Evolutionary conservation across 2,113 vertebrate genomes (phyloP), one percentile per base, ranked within the genome.

Genomic region (Heterotilapia buettikoferi): DNA sequence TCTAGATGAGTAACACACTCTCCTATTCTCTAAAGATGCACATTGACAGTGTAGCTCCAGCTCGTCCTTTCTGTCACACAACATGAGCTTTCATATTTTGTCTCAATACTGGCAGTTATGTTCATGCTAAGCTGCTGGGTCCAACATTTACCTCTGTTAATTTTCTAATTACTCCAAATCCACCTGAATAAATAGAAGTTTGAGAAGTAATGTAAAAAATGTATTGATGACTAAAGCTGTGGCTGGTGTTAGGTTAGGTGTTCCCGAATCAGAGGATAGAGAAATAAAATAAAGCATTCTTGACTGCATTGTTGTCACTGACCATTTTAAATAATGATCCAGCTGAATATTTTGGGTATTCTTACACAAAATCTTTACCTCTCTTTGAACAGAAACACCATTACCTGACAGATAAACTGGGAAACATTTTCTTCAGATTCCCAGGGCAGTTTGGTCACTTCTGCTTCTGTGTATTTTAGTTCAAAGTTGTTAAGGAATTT

Each of bases 21-120:
- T 45, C 61, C 11, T 13, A 12, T 29, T 88, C 92, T 85, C 86
- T 90, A 90, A 95, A 92, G 93, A 92, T 86, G 14, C 56, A 31
- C 40, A 56, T 73, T 87, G 84, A 88, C 86, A 50, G 47, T 33
- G 24, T 92, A 61, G 80, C 45, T 76, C 50, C 10, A 24, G 61
- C 57, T 66, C 45, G 59, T 86, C 66, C 76, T 45, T 10, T 9
- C 26, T 26, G 12, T n/a, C 47, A 88, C 84, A 87, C 31, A 78
- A 56, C 14, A 26, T 5, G 0, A 57, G 59, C 59, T 90, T 63
- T 89, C 78, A 87, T 88, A 50, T 83, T 40, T 31, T 43, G 29
- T 66, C 45, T 85, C 73, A 43, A 24, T 61, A 78, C 26, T 61
- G 45, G 43, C 21, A 68, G 38, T 81, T 54, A 43, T 12, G 12